Percentiles rank a stretch among this genome's conserved stretches.
Evolutionary conservation across 1,140 invertebrate species (phyloP).

Genomic region (Aphaenogaster ashmeadi): DNA sequence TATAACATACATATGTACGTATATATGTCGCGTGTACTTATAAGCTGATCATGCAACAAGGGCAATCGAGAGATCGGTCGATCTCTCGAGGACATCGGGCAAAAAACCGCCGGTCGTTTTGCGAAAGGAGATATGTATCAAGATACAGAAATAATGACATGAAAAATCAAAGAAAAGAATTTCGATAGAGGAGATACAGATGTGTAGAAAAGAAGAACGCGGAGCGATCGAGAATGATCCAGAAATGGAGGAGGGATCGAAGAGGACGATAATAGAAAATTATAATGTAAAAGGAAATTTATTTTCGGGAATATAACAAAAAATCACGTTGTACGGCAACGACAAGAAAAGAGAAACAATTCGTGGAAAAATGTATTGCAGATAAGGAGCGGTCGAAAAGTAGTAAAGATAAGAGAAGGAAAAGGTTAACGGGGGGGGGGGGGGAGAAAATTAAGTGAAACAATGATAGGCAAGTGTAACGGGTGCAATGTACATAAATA

Average conservation of each 20-base stretch:
- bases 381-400: conserved; percentile 13
- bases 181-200: background rate
- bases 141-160: conserved; percentile 8
- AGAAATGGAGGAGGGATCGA: background rate
- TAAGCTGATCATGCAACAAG: conserved; percentile 57
- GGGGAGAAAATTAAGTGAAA: conserved; percentile 53
- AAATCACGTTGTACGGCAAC: background rate
- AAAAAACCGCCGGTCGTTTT: conserved; percentile 76
- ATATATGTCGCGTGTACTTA: conserved; percentile 52
- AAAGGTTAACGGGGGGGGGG: conserved; percentile 22
- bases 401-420: conserved; percentile 44
- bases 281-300: background rate
- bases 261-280: background rate
- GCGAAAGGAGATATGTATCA: conserved; percentile 75
- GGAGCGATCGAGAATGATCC: background rate
- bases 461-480: background rate
- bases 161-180: conserved; percentile 17
- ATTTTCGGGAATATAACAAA: background rate
- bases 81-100: conserved; percentile 76
- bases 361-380: background rate
- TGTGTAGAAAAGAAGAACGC: background rate
- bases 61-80: conserved; percentile 74
- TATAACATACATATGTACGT: conserved; percentile 18
- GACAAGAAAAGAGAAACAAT: conserved; percentile 10
- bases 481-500: background rate